phyloP scores from a whole-genome alignment of 2,888 invertebrate genomes.

The Apamea crenata region DNA sequence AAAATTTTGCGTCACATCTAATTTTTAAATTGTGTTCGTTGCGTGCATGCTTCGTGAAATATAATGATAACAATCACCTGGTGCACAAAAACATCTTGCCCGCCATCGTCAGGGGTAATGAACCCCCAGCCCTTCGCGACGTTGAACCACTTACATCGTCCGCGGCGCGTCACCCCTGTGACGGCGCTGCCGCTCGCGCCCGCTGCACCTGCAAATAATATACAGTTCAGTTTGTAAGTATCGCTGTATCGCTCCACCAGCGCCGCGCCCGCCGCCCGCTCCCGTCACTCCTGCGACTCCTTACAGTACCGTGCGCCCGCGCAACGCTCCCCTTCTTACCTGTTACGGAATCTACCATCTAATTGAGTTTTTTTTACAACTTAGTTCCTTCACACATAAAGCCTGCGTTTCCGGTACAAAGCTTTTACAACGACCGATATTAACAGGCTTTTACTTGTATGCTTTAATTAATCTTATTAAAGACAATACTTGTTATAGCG shows the following conservation, averaged over 20 bases:
- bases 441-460: constrained; percentile 27
- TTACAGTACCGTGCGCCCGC: constrained; percentile 34
- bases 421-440: constrained; percentile 42
- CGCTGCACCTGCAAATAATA: constrained; percentile 81
- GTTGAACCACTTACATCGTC: constrained; percentile 98
- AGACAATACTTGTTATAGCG: neutral
- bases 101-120: constrained; percentile 97
- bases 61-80: constrained; percentile 92
- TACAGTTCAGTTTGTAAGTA: constrained; percentile 57
- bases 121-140: constrained; percentile 99
- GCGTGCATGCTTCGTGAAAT: constrained; percentile 48
- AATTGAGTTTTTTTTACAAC: constrained; percentile 58
- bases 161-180: constrained; percentile 92
- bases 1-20: constrained; percentile 20
- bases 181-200: constrained; percentile 80
- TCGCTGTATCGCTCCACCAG: constrained; percentile 51
- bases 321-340: constrained; percentile 54
- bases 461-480: constrained; percentile 22
- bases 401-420: constrained; percentile 54
- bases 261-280: constrained; percentile 24
- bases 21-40: constrained; percentile 33
- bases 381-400: constrained; percentile 54
- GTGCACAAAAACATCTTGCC: constrained; percentile 98
- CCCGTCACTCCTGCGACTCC: constrained; percentile 14
- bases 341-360: constrained; percentile 54